Evolutionary conservation across 2,113 vertebrate genomes (phyloP).

Genomic region (Chrysemys picta): DNA sequence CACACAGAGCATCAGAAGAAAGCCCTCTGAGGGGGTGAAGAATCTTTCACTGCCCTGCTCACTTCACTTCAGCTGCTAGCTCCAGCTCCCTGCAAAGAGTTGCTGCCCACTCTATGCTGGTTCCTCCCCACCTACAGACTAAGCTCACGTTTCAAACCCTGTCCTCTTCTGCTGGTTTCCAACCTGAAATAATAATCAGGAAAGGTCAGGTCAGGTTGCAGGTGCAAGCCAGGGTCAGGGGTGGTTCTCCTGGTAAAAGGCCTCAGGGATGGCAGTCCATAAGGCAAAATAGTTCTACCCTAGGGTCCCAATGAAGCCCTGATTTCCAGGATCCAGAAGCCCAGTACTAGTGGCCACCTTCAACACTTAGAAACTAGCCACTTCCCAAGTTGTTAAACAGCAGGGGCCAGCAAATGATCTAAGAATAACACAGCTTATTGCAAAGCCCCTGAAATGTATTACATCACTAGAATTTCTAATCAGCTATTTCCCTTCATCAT

Average conservation of each 20-base stretch:
- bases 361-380: fast-evolving
- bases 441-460: neutral
- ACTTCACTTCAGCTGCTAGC: neutral
- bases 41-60: neutral
- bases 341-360: fast-evolving
- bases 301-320: fast-evolving
- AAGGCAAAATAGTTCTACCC: neutral
- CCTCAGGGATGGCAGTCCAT: fast-evolving
- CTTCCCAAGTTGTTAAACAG: neutral
- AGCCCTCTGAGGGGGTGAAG: neutral
- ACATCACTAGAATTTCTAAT: fast-evolving
- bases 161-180: neutral
- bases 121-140: neutral
- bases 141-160: neutral
- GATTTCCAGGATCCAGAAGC: fast-evolving
- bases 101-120: neutral
- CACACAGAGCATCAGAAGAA: neutral
- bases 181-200: neutral
- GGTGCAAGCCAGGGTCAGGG: neutral
- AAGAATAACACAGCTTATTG: fast-evolving
- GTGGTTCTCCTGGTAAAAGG: neutral
- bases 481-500: neutral
- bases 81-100: neutral
- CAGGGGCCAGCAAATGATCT: neutral
- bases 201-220: neutral